Percentiles rank a stretch among this genome's conserved stretches.
Conservation (phyloP, 2,888 invertebrate genomes). For the Microdon myrmicae region DNA sequence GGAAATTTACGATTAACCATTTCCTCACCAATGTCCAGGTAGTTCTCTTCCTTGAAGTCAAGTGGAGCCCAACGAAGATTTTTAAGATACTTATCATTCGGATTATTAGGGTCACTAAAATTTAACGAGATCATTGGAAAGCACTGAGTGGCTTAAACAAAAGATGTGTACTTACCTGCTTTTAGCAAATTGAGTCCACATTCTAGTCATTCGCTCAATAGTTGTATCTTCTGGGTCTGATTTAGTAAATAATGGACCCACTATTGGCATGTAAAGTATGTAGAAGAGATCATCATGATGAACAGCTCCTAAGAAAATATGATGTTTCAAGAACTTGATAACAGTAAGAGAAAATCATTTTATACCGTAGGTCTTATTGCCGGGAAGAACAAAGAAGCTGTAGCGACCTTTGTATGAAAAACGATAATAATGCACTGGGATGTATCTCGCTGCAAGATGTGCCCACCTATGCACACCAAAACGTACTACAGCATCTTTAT, state of each 20-base stretch:
- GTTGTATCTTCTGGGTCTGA: conserved; percentile 65
- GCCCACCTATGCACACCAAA: conserved; percentile 72
- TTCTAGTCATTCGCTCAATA: conserved; percentile 66
- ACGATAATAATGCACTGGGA: conserved; percentile 71
- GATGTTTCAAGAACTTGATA: conserved; percentile 55
- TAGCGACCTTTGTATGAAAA: conserved; percentile 73
- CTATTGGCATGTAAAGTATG: conserved; percentile 59
- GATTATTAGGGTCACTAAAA: conserved; percentile 61
- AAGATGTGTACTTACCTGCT: conserved; percentile 55
- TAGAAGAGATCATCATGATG: conserved; percentile 69
- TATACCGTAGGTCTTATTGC: conserved; percentile 68
- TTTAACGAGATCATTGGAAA: conserved; percentile 3
- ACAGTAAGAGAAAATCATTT: conserved; percentile 50
- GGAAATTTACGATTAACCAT: conserved; percentile 54
- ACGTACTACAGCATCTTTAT: conserved; percentile 70
- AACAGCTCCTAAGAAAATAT: conserved; percentile 61
- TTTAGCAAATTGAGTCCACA: conserved; percentile 66
- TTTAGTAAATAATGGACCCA: conserved; percentile 61
- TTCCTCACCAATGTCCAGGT: conserved; percentile 60
- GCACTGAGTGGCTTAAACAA: not conserved
- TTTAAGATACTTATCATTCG: conserved; percentile 57
- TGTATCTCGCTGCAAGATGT: conserved; percentile 70
- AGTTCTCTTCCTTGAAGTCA: conserved; percentile 52
- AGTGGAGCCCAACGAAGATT: conserved; percentile 59
- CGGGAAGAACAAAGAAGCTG: conserved; percentile 69